These are phyloP conservation scores for Mohoua ochrocephala DNA, from an alignment of 2,113 vertebrate species.

Conservation along the genomic window DNA sequence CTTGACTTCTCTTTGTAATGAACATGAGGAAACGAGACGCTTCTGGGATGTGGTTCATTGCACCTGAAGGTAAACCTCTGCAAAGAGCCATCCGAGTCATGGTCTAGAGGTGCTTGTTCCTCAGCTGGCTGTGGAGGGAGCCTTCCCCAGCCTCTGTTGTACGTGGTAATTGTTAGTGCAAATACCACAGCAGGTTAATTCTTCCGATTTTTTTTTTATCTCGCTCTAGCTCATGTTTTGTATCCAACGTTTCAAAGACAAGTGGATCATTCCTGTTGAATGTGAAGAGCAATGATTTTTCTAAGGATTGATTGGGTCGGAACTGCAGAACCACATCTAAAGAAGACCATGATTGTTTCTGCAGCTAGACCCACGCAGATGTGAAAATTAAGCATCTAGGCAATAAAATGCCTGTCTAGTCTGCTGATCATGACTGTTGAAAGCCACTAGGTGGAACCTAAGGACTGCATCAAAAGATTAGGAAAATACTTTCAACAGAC, in stretches of 20 bases:
- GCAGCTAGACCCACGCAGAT: not conserved
- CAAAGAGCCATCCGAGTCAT: not conserved
- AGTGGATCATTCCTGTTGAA: not conserved
- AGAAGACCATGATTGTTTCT: not conserved
- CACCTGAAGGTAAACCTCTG: not conserved
- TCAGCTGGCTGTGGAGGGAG: not conserved
- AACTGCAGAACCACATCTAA: not conserved
- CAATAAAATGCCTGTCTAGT: not conserved
- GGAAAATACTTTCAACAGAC: not conserved
- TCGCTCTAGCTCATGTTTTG: not conserved
- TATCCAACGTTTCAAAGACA: not conserved
- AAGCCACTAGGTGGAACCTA: conserved; percentile 49
- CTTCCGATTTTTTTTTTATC: not conserved
- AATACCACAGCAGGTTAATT: not conserved
- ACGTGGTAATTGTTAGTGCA: not conserved
- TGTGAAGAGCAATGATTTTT: not conserved
- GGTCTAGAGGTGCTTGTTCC: not conserved
- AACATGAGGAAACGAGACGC: not conserved
- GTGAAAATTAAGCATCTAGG: not conserved
- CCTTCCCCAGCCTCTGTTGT: not conserved
- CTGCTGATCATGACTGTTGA: not conserved
- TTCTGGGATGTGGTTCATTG: not conserved
- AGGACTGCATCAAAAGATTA: not conserved
- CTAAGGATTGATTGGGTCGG: not conserved
- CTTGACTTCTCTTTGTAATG: not conserved